phyloP scores from a whole-genome alignment of 2,888 invertebrate genomes.

The Eristalis intricaria region DNA sequence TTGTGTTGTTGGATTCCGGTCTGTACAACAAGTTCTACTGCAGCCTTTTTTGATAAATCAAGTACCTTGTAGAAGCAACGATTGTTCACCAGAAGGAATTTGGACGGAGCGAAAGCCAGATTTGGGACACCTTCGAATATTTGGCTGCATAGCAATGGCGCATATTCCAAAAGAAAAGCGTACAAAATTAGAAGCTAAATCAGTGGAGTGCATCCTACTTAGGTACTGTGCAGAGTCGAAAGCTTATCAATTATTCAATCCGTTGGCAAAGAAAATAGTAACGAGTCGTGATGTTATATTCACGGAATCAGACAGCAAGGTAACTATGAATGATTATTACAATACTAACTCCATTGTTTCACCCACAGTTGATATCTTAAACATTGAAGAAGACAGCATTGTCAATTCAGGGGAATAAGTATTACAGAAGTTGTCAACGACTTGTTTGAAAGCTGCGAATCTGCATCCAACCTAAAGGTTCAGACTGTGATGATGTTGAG shows the following conservation, averaged over 20 bases:
- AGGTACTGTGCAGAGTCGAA: slow-evolving; percentile 57
- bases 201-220: slow-evolving; percentile 52
- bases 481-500: slow-evolving; percentile 23
- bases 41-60: slow-evolving; percentile 58
- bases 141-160: slow-evolving; percentile 58
- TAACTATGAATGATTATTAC: too few species aligned
- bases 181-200: slow-evolving; percentile 50
- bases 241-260: slow-evolving; percentile 42
- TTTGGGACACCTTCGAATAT: slow-evolving; percentile 52
- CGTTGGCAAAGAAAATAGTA: slow-evolving; percentile 7
- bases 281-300: slow-evolving; percentile 38
- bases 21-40: slow-evolving; percentile 45
- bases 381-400: slow-evolving; percentile 7
- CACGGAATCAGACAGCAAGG: slow-evolving; percentile 15
- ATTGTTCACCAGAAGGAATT: slow-evolving; percentile 55
- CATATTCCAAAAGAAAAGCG: slow-evolving; percentile 65
- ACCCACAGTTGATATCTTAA: background rate
- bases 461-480: slow-evolving; percentile 10
- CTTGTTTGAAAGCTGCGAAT: slow-evolving; percentile 16
- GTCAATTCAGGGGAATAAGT: slow-evolving; percentile 35
- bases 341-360: slow-evolving; percentile 4
- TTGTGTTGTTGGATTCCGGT: slow-evolving; percentile 27
- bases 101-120: slow-evolving; percentile 44
- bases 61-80: slow-evolving; percentile 41
- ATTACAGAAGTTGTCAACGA: slow-evolving; percentile 16